Evolutionary conservation across 2,888 invertebrate genomes (phyloP).

Genomic region (Melieria omissa): DNA sequence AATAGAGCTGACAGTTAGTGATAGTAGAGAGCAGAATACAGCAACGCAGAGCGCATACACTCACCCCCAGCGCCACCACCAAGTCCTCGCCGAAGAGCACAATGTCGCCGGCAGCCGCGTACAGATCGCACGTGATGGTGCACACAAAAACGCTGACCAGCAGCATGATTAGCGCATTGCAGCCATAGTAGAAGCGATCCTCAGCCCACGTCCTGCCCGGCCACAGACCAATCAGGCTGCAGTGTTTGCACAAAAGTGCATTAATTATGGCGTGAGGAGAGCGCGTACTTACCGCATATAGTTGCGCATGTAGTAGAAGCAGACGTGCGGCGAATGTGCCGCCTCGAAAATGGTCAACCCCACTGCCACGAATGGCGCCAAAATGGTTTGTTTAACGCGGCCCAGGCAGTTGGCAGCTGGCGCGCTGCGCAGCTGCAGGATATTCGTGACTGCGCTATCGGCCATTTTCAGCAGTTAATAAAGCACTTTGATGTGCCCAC

Average conservation of each 20-base stretch:
- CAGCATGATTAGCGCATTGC: conserved; percentile 18
- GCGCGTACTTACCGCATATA: conserved; percentile 17
- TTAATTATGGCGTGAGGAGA: no score
- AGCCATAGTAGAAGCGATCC: conserved; percentile 12
- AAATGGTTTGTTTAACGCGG: conserved; percentile 14
- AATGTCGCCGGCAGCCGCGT: conserved; percentile 46
- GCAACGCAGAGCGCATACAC: neutral
- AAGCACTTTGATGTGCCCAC: conserved; percentile 14
- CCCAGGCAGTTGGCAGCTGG: neutral
- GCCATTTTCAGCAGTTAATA: conserved; percentile 31
- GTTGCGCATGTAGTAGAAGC: conserved; percentile 10
- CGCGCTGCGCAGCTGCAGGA: neutral
- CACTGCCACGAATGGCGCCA: conserved; percentile 14
- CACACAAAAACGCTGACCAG: conserved; percentile 36
- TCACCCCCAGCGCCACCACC: conserved; percentile 50
- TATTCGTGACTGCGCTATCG: conserved; percentile 8
- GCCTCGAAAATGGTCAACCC: conserved; percentile 6
- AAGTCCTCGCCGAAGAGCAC: conserved; percentile 49
- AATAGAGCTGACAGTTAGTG: conserved; percentile 47
- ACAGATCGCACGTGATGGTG: conserved; percentile 47
- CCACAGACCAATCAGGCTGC: conserved; percentile 26
- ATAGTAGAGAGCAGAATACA: neutral
- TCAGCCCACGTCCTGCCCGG: neutral
- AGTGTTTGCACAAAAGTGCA: no score
- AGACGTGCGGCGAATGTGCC: conserved; percentile 11